Evolutionary conservation across 2,113 vertebrate genomes (phyloP), one percentile per base, ranked within the genome.

Genomic region (Montifringilla adamsi): DNA sequence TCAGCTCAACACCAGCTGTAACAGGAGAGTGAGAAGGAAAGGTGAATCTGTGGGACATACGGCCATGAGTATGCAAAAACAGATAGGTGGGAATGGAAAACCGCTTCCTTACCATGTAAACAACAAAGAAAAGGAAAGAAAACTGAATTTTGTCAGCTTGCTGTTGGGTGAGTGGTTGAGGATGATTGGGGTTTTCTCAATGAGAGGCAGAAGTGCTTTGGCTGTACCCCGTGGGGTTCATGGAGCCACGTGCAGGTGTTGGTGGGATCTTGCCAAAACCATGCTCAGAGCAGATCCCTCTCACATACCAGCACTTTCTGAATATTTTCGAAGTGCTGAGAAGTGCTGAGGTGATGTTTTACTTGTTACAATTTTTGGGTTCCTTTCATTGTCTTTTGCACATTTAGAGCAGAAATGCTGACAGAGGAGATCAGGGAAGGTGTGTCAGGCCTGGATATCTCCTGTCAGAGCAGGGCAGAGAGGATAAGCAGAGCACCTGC

Each of bases 31-130:
- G 62, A 63, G 64, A 37, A 18, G 49, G 63, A 63, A 55, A 70
- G 10, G 15, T 33, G 27, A 67, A 56, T 18, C 11, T 8, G 1
- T 3, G 21, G 28, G 6, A 55, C 10, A 35, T 4, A 12, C 0
- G 13, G 5, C 10, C 39, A 41, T 41, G 39, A 41, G 39, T 11
- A 41, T 41, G 39, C 21, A 28, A 63, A 79, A 60, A 0, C 13
- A 56, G 20, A 46, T 21, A 10, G 18, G 9, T 37, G 37, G 16
- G 41, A 50, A 44, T 58, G 43, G 28, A 22, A 64, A 21, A 13
- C 15, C 5, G 16, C 5, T 62, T 62, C 41, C 49, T 86, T 41
- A 9, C 28, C 33, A 13, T 15, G 23, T 13, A 35, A 79, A 9
- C 15, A 27, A 10, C 7, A 37, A 24, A 53, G 55, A 22, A 52